Conservation (phyloP, 2,888 invertebrate genomes). For the Epinotia demarniana region DNA sequence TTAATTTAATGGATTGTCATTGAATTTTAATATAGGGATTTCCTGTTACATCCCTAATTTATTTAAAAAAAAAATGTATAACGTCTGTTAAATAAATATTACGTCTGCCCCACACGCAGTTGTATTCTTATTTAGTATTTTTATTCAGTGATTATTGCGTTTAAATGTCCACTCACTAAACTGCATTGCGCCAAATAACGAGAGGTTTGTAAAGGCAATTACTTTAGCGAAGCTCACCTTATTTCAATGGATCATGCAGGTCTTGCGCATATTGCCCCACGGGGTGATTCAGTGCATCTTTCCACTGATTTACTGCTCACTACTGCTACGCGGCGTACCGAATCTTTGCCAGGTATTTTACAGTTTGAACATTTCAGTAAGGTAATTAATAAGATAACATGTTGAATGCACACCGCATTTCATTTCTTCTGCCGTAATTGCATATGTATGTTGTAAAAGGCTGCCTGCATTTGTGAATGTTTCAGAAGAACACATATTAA, state of each 20-base stretch:
- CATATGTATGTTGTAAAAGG: too few species aligned
- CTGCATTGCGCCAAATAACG: neutral
- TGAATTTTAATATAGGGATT: too few species aligned
- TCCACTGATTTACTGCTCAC: conserved; percentile 14
- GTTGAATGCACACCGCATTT: too few species aligned
- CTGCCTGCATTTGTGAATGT: too few species aligned
- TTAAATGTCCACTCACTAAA: neutral
- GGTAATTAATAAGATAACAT: neutral
- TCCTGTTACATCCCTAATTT: too few species aligned
- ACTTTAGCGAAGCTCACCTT: conserved; percentile 8
- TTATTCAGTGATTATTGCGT: neutral
- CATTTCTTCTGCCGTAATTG: too few species aligned
- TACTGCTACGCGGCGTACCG: neutral
- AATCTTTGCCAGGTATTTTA: conserved; percentile 1
- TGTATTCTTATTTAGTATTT: neutral
- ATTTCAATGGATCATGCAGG: conserved; percentile 8
- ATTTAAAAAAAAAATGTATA: too few species aligned
- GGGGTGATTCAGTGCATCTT: conserved; percentile 22
- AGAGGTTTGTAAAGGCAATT: neutral
- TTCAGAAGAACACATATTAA: too few species aligned
- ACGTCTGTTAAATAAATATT: too few species aligned
- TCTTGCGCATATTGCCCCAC: neutral
- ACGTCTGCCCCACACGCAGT: too few species aligned
- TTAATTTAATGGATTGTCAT: too few species aligned
- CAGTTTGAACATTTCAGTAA: neutral